Conservation (phyloP, 1,140 invertebrate genomes). For the Bombus sibiricus region DNA sequence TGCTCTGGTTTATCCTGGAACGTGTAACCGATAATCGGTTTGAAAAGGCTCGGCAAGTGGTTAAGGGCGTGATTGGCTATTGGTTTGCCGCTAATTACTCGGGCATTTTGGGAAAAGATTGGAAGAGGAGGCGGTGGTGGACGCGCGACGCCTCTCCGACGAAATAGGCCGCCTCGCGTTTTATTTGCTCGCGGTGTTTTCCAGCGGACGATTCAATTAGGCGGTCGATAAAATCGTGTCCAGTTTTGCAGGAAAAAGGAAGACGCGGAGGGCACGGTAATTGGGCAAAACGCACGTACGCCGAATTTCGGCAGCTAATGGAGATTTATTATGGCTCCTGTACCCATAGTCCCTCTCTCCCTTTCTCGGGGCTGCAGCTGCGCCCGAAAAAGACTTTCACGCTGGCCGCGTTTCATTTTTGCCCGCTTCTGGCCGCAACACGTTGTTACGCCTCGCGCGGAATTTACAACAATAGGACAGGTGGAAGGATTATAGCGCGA, state of each 20-base stretch:
- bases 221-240: slow-evolving; percentile 63
- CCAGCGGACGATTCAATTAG: slow-evolving; percentile 61
- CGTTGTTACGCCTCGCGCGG: slow-evolving; percentile 38
- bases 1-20: background rate
- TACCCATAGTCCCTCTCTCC: background rate
- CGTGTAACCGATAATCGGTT: background rate
- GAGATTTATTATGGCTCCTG: slow-evolving; percentile 67
- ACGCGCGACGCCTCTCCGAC: slow-evolving; percentile 4
- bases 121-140: background rate
- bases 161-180: slow-evolving; percentile 44
- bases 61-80: background rate
- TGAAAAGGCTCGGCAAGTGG: background rate
- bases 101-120: slow-evolving; percentile 3
- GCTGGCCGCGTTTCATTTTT: slow-evolving; percentile 54
- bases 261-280: slow-evolving; percentile 44
- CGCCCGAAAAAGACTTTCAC: slow-evolving; percentile 56
- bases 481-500: slow-evolving; percentile 48
- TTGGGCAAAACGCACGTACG: slow-evolving; percentile 66
- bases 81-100: slow-evolving; percentile 14
- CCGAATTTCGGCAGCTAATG: slow-evolving; percentile 68
- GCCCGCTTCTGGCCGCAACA: slow-evolving; percentile 1
- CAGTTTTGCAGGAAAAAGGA: slow-evolving; percentile 57
- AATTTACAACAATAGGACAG: slow-evolving; percentile 64
- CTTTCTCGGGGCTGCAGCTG: slow-evolving; percentile 33
- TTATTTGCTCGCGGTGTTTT: slow-evolving; percentile 36